Evolutionary conservation across 2,797 vertebrate genomes (phyloP).

Genomic region (Peromyscus nudipes): DNA sequence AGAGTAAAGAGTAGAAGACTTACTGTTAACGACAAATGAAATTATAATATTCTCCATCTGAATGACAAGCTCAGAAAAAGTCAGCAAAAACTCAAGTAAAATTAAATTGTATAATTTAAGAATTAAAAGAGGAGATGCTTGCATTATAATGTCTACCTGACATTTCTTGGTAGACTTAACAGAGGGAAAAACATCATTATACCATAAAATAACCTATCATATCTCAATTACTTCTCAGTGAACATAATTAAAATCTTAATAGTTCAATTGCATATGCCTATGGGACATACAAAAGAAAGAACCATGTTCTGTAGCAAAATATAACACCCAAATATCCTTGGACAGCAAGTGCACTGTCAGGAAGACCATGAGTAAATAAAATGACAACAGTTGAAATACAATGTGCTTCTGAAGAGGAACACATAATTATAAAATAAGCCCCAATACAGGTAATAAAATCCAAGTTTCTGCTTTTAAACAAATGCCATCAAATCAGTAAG

Average conservation of each 20-base stretch:
- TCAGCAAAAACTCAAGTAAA: slow-evolving; percentile 67
- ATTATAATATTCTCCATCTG: slow-evolving; percentile 80
- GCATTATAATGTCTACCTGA: slow-evolving; percentile 66
- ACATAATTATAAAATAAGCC: background rate
- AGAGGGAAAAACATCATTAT: slow-evolving; percentile 67
- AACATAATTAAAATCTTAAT: slow-evolving; percentile 83
- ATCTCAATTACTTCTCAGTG: slow-evolving; percentile 65
- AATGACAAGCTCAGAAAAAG: slow-evolving; percentile 79
- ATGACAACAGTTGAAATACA: slow-evolving; percentile 9
- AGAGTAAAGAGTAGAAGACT: slow-evolving; percentile 73
- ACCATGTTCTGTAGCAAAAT: slow-evolving; percentile 56
- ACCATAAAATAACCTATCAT: slow-evolving; percentile 66
- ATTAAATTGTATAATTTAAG: slow-evolving; percentile 70
- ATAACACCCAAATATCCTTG: slow-evolving; percentile 26
- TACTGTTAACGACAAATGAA: slow-evolving; percentile 82
- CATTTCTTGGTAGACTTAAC: slow-evolving; percentile 69
- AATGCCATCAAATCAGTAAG: background rate
- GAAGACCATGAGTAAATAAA: background rate
- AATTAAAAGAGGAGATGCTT: slow-evolving; percentile 64
- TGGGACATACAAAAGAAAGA: slow-evolving; percentile 54
- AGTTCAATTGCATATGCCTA: slow-evolving; percentile 76
- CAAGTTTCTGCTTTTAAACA: background rate
- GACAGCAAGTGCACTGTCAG: background rate
- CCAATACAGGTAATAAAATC: background rate
- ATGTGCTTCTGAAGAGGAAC: background rate